Conservation (phyloP, 2,113 vertebrate species). For the Cebidichthys violaceus region DNA sequence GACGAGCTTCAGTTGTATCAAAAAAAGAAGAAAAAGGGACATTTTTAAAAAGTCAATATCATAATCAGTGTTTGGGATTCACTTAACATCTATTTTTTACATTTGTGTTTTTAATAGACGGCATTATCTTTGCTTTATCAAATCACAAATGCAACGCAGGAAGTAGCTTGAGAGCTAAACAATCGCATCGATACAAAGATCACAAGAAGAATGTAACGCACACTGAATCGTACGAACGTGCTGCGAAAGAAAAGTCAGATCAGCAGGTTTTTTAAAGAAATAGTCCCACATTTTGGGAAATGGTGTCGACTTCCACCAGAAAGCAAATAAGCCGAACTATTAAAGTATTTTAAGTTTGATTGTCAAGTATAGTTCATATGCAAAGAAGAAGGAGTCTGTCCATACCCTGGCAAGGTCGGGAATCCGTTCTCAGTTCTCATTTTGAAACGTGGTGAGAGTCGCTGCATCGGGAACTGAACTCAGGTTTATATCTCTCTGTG, state of each 20-base stretch:
- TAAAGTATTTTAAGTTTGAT: slow-evolving; percentile 30
- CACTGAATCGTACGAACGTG: slow-evolving; percentile 50
- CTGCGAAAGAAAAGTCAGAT: slow-evolving; percentile 37
- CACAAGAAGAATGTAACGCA: slow-evolving; percentile 54
- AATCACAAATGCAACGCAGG: slow-evolving; percentile 47
- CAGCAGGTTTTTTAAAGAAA: slow-evolving; percentile 10
- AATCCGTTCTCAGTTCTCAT: slow-evolving; percentile 6
- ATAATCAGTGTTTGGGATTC: slow-evolving; percentile 38
- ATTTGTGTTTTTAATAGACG: slow-evolving; percentile 42
- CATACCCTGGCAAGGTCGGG: neutral
- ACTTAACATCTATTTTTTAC: slow-evolving; percentile 56
- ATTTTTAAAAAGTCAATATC: slow-evolving; percentile 39
- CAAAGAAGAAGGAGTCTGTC: neutral
- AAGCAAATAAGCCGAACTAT: neutral
- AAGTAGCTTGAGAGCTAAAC: slow-evolving; percentile 42
- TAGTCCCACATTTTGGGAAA: neutral
- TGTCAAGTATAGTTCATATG: slow-evolving; percentile 45
- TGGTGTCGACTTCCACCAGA: neutral
- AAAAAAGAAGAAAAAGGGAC: slow-evolving; percentile 44
- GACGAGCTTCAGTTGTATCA: slow-evolving; percentile 59
- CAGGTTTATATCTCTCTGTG: slow-evolving; percentile 7
- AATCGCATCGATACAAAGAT: slow-evolving; percentile 54
- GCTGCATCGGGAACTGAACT: slow-evolving; percentile 47
- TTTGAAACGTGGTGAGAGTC: slow-evolving; percentile 20
- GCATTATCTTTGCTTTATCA: slow-evolving; percentile 22